A percentile compares a stretch with the other conserved stretches of the same genome.
These are phyloP conservation scores for Stichodactyla mertensii DNA, from an alignment of 64 coral and sea anemone species.

Conservation along the genomic window DNA sequence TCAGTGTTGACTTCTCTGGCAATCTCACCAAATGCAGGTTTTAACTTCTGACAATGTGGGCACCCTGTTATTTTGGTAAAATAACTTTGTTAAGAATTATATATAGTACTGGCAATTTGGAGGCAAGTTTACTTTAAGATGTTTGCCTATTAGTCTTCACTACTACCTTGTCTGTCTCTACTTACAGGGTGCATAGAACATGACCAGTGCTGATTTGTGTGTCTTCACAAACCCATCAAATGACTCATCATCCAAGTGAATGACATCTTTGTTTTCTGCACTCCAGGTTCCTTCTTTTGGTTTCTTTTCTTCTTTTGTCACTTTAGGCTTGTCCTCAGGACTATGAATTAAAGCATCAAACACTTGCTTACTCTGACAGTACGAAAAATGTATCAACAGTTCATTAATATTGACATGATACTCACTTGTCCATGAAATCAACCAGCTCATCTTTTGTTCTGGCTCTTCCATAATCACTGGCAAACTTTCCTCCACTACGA, in stretches of 20 bases:
- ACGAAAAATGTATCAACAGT: background rate
- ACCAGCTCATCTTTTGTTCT: constrained; percentile 70
- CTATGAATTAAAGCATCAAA: background rate
- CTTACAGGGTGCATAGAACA: constrained; percentile 92
- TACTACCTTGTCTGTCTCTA: background rate
- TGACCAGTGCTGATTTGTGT: constrained; percentile 58
- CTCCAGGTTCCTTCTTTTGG: constrained; percentile 54
- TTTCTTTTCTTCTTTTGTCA: background rate
- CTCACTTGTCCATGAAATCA: constrained; percentile 67
- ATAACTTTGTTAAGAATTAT: background rate
- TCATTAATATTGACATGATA: background rate
- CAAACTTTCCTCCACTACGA: constrained; percentile 52
- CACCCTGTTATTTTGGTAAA: constrained; percentile 48
- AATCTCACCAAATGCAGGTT: constrained; percentile 63
- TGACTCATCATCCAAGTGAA: constrained; percentile 49
- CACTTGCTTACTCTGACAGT: background rate
- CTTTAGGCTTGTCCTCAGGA: constrained; percentile 6
- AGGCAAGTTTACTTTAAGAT: no score
- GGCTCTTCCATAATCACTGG: constrained; percentile 42
- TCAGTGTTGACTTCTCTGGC: constrained; percentile 72
- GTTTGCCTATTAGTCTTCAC: no score
- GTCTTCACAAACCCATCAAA: constrained; percentile 56
- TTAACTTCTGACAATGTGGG: constrained; percentile 74
- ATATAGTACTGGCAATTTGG: no score
- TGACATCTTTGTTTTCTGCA: constrained; percentile 51